Base-by-base conservation (phyloP, 2,888 invertebrate species). In the Allygus modestus region DNA sequence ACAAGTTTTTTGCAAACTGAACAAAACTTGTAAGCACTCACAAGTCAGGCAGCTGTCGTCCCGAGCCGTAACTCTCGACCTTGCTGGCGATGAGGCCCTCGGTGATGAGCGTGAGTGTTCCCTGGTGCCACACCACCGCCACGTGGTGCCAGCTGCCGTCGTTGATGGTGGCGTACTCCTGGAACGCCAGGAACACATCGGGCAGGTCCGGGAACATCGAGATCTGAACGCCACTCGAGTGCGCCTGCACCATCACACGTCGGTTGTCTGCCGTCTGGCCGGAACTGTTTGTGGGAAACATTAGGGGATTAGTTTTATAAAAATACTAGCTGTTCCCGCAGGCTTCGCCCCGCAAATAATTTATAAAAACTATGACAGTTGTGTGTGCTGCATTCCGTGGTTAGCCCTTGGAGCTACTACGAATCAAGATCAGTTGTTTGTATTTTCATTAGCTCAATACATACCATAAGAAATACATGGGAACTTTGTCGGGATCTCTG, bases 131-230 rank as follows among this genome's bases (percentile, higher is more conserved):
- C n/a, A 97, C 96, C 82, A 99, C 93, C 54, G 97, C 97, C 41
- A 98, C 94, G 89, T 98, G 98, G 92, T 98, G 98, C 98, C 98
- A 98, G 89, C 97, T 97, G 2, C 98, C 98, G 89, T 98, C 98
- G 89, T 98, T 98, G 26, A 98, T 95, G 0, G 97, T 97, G 0
- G 98, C 97, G 88, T 96, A 97, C 90, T 97, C 97, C 82, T 96
- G 94, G 91, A 97, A 98, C 88, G 97, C 96, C 61, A 98, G 91
- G 91, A 97, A 98, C 0, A 97, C 96, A 89, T 97, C 97, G 90
- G 96, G 96, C 12, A 96, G 91, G 89, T 97, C 97, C 41, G 95
- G 94, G 93, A 98, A 97, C 26, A 98, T 91, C 0, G 97, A 97
- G 20, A 98, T 94, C 90, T 97, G 96, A 1, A 98, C 96, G n/a